These are phyloP conservation scores for Aplochiton taeniatus DNA, from an alignment of 2,797 vertebrate species.

Conservation along the genomic window DNA sequence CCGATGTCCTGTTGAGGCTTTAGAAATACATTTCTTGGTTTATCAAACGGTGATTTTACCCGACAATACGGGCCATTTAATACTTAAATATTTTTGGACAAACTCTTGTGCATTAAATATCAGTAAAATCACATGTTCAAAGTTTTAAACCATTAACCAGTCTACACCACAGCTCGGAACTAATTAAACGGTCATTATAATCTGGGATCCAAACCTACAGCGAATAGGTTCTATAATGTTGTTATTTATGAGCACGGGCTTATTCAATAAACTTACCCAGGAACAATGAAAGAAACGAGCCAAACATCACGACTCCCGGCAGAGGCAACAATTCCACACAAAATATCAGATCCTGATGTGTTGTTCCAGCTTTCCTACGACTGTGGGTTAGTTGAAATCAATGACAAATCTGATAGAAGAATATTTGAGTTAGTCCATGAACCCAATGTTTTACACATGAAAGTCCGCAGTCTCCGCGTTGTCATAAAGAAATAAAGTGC, in stretches of 20 bases:
- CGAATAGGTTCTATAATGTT: background rate
- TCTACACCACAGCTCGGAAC: no score
- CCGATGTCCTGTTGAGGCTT: no score
- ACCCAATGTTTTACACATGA: slow-evolving; percentile 34
- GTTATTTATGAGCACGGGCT: background rate
- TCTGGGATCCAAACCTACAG: no score
- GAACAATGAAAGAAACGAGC: slow-evolving; percentile 34
- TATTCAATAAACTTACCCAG: slow-evolving; percentile 60
- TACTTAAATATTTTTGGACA: no score
- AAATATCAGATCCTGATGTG: slow-evolving; percentile 8
- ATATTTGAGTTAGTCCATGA: slow-evolving; percentile 7
- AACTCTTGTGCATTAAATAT: no score
- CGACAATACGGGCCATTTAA: no score
- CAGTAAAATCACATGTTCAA: no score
- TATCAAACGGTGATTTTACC: no score
- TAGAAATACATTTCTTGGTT: no score
- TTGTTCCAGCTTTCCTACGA: slow-evolving; percentile 29
- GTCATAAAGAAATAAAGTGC: slow-evolving; percentile 22
- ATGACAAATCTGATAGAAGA: slow-evolving; percentile 15
- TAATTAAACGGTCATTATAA: no score
- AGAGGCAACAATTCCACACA: slow-evolving; percentile 44
- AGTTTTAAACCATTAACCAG: no score
- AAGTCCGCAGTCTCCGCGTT: slow-evolving; percentile 24
- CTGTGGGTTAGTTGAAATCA: slow-evolving; percentile 40
- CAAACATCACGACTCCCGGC: slow-evolving; percentile 54